These are phyloP conservation scores for Crocidura indochinensis DNA, from an alignment of 2,797 vertebrate genomes.

Conservation along the genomic window DNA sequence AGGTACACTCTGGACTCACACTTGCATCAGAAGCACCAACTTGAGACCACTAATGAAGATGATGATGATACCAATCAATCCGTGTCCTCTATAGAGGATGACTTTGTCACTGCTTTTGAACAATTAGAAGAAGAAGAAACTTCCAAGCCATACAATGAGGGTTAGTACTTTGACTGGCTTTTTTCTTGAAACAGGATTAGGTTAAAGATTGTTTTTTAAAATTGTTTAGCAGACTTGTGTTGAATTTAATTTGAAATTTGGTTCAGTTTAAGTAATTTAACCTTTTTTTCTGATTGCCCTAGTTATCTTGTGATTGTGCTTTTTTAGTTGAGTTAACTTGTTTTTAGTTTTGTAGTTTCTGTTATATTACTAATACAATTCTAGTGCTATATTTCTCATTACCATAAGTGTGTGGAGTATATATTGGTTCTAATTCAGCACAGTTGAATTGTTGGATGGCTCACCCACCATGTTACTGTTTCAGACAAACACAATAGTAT, in stretches of 20 bases:
- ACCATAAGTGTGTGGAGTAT: conserved; percentile 30
- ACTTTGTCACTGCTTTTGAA: conserved; percentile 99
- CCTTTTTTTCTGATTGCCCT: too few species aligned
- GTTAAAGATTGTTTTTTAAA: conserved; percentile 67
- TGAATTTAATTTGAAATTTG: conserved; percentile 64
- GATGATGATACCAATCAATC: conserved; percentile 99
- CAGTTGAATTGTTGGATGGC: conserved; percentile 8
- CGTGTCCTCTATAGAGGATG: conserved; percentile 98
- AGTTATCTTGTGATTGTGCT: conserved; percentile 63
- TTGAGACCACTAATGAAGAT: conserved; percentile 91
- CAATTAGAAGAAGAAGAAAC: conserved; percentile 97
- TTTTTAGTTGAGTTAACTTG: not conserved
- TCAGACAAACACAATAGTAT: not conserved
- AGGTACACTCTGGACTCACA: conserved; percentile 94
- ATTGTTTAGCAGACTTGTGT: conserved; percentile 28
- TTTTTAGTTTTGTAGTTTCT: conserved; percentile 61
- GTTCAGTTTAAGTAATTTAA: too few species aligned
- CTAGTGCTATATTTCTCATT: not conserved
- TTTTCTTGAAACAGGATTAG: conserved; percentile 8
- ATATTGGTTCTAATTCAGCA: not conserved
- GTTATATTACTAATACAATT: conserved; percentile 13
- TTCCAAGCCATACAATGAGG: conserved; percentile 84
- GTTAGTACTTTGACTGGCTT: conserved; percentile 79
- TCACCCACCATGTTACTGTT: conserved; percentile 28
- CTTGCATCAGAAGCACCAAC: conserved; percentile 88